Base-by-base conservation (phyloP, 2,888 invertebrate genomes). In the Loripinus fragilis region DNA sequence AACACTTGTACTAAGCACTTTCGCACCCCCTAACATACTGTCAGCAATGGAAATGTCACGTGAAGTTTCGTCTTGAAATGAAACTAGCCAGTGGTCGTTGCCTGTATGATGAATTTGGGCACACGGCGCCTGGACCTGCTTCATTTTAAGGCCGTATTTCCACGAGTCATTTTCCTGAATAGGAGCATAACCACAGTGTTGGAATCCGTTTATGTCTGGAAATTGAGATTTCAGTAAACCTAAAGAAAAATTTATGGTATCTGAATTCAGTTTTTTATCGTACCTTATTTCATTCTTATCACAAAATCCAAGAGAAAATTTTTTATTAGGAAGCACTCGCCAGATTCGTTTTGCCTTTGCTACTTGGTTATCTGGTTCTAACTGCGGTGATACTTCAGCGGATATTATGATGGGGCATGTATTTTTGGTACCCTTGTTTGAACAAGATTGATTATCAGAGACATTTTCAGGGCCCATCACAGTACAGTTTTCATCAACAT, bases 71-170 rank as follows among this genome's bases (percentile, higher is more conserved):
- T 55, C 55, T 28, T 55, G 55, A 25, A 55, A 55, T 28, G 55
- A 55, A 23, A 55, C 55, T 7, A 55, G 2, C 55, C 55, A 55
- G 28, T 55, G 55, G 15, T 55, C 17, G 28, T 55, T 55, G 55
- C 55, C 55, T 7, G 55, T 23, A 25, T 23, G 55, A 55, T 55
- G 55, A 10, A 55, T 15, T 55, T 55, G 55, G 25, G 28, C 28
- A 23, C 55, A 55, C 28, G 55, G 55, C 25, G 55, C 55, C 23
- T 15, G 23, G 28, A 55, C 55, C 3, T 23, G 23, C 25, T 55
- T 55, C 55, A 55, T 8, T 55, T 25, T 55, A 28, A 55, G 55
- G 23, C 55, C 55, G 25, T 55, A 55, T 28, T 55, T 55, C 55
- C 17, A 55, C 25, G 23, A 7, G 12, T 28, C 55, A 55, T 55